Evolutionary conservation across 2,113 vertebrate genomes (phyloP).

Genomic region (Bucco capensis): DNA sequence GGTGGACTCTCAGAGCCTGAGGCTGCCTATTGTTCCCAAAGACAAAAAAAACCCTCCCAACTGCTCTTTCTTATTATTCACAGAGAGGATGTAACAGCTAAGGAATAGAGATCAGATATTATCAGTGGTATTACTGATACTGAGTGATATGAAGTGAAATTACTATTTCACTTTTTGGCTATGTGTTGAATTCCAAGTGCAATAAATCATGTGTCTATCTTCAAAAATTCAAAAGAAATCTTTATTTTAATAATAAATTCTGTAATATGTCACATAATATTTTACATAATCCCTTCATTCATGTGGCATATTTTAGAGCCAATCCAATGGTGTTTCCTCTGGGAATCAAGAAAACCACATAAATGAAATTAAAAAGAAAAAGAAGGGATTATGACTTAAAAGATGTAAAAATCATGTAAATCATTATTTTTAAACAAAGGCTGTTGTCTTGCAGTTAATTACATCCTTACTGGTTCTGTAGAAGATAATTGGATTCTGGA

Average conservation of each 20-base stretch:
- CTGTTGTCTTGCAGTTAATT: background rate
- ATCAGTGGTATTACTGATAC: background rate
- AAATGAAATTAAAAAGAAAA: background rate
- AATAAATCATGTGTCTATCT: background rate
- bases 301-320: background rate
- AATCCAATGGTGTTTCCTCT: background rate
- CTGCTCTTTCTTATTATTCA: background rate
- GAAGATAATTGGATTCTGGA: conserved; percentile 11
- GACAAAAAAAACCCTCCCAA: background rate
- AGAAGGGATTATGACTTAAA: background rate
- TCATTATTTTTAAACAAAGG: background rate
- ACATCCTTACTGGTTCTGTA: background rate
- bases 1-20: background rate
- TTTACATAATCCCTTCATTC: background rate
- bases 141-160: too few relatives aligned
- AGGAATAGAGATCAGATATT: background rate
- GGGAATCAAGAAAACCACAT: background rate
- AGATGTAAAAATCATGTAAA: background rate
- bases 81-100: background rate
- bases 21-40: background rate
- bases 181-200: background rate
- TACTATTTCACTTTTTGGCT: background rate
- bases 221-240: background rate
- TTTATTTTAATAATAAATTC: background rate
- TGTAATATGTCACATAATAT: background rate